phyloP scores from a whole-genome alignment of 2,888 invertebrate species.

The Monoplex corrugatus region DNA sequence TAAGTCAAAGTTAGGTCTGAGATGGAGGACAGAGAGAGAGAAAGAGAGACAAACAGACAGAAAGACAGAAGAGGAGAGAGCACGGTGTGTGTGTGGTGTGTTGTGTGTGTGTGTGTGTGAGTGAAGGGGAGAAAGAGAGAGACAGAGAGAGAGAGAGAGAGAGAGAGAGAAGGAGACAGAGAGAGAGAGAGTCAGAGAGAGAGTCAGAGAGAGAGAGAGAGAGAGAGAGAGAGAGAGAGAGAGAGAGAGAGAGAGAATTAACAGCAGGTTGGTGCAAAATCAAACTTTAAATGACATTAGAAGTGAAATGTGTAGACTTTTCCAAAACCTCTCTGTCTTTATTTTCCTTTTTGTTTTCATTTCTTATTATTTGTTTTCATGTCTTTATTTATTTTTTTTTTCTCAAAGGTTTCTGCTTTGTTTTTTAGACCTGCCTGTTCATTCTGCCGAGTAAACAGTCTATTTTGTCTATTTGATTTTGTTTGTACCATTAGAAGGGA shows the following conservation, averaged over 20 bases:
- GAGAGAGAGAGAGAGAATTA: neutral
- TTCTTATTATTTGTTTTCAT: too few species aligned
- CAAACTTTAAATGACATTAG: too few species aligned
- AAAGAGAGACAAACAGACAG: neutral
- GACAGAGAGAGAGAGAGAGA: slow-evolving; percentile 29
- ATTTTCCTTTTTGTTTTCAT: too few species aligned
- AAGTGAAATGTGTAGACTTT: too few species aligned
- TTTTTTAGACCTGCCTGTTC: too few species aligned
- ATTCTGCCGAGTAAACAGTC: too few species aligned
- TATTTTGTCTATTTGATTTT: too few species aligned
- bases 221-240: slow-evolving; percentile 8
- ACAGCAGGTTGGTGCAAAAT: neutral
- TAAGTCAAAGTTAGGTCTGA: neutral
- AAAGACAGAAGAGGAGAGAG: neutral
- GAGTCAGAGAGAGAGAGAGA: slow-evolving; percentile 4
- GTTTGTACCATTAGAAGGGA: too few species aligned
- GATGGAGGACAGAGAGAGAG: neutral
- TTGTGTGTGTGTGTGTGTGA: neutral
- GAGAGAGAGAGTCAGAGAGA: neutral
- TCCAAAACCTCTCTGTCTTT: too few species aligned
- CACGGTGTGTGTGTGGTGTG: neutral
- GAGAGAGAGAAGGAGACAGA: slow-evolving; percentile 31
- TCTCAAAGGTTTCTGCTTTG: too few species aligned
- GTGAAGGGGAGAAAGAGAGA: neutral
- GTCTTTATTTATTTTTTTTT: too few species aligned